Conservation (phyloP, 2,888 invertebrate genomes). For the Orthonevra nobilis region DNA sequence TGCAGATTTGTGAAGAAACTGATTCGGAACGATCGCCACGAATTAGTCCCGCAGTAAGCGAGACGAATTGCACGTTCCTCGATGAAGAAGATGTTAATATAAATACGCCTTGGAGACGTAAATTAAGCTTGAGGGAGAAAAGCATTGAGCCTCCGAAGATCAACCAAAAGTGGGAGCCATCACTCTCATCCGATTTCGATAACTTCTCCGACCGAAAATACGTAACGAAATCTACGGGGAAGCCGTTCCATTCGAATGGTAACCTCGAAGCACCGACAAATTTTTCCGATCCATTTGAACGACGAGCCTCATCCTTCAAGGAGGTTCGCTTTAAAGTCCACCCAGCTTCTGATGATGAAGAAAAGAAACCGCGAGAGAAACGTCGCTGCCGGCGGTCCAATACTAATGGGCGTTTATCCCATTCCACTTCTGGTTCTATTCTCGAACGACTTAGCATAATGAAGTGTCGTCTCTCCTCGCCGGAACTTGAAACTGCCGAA, state of each 20-base stretch:
- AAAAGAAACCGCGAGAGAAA: slow-evolving; percentile 74
- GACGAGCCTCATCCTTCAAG: slow-evolving; percentile 75
- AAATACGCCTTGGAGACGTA: slow-evolving; percentile 39
- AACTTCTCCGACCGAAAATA: slow-evolving; percentile 25
- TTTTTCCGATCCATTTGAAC: slow-evolving; percentile 69
- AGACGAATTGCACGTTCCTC: no score
- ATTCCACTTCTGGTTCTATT: slow-evolving; percentile 75
- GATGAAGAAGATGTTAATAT: slow-evolving; percentile 46
- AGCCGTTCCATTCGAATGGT: slow-evolving; percentile 71
- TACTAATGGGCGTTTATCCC: slow-evolving; percentile 72
- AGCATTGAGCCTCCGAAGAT: slow-evolving; percentile 19
- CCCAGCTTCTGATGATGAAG: slow-evolving; percentile 21
- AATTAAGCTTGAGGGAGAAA: slow-evolving; percentile 35
- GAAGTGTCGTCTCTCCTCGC: slow-evolving; percentile 77
- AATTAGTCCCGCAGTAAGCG: background rate
- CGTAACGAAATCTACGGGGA: slow-evolving; percentile 30
- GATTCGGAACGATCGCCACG: slow-evolving; percentile 40
- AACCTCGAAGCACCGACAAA: slow-evolving; percentile 73
- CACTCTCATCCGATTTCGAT: background rate
- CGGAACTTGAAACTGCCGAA: slow-evolving; percentile 74
- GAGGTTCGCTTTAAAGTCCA: slow-evolving; percentile 76
- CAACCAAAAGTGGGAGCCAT: background rate
- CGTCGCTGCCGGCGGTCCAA: slow-evolving; percentile 77
- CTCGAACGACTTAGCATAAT: slow-evolving; percentile 78
- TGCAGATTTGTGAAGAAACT: slow-evolving; percentile 55